These are phyloP conservation scores for Corythaixoides concolor DNA, from an alignment of 2,113 vertebrate species.

Conservation along the genomic window DNA sequence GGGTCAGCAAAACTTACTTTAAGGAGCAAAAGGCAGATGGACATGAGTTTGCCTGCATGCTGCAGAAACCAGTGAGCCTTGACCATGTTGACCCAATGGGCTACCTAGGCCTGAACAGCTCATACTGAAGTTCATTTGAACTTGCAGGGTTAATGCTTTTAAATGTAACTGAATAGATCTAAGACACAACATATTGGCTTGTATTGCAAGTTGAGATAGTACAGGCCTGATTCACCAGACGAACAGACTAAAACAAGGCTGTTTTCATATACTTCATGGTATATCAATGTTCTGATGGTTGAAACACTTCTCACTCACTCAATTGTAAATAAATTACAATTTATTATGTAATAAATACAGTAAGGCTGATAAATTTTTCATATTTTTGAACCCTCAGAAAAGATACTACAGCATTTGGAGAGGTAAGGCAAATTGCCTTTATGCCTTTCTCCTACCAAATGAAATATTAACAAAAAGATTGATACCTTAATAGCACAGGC, in stretches of 20 bases:
- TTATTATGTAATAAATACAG: neutral
- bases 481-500: neutral
- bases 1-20: neutral
- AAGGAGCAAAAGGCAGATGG: neutral
- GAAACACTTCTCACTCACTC: neutral
- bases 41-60: neutral
- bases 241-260: neutral
- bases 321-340: no score
- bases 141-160: neutral
- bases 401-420: neutral
- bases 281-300: neutral
- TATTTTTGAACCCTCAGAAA: neutral
- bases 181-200: neutral
- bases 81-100: neutral
- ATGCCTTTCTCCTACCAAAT: neutral
- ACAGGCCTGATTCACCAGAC: neutral
- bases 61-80: neutral
- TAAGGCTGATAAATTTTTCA: neutral
- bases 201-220: neutral
- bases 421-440: neutral
- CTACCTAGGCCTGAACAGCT: neutral
- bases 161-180: neutral
- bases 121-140: neutral
- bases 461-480: neutral
- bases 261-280: neutral